A percentile compares a stretch with the other conserved stretches of the same genome.
Conservation (phyloP, 1,140 invertebrate genomes). For the Drosophila leontia region DNA sequence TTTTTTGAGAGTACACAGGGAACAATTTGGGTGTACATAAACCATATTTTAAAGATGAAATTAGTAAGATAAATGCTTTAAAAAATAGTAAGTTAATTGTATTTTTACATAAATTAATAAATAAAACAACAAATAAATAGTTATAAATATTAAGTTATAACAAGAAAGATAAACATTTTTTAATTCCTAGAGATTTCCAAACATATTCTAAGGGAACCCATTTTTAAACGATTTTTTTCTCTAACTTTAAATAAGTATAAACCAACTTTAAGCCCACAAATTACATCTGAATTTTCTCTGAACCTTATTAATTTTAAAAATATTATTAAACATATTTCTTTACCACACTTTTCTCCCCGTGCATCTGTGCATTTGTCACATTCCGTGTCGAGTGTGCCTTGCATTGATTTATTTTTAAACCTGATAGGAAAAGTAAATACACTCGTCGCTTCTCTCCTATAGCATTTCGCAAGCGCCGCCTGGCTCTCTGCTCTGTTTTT, state of each 20-base stretch:
- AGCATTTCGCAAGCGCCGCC: constrained; percentile 30
- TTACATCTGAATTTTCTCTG: no score
- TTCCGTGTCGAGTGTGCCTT: constrained; percentile 45
- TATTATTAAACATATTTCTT: not conserved
- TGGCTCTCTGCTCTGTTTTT: constrained; percentile 18
- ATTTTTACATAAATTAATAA: not conserved
- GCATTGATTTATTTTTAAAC: constrained; percentile 82
- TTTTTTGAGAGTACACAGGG: constrained; percentile 9
- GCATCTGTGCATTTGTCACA: constrained; percentile 53
- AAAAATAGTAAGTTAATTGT: no score
- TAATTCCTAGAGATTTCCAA: no score
- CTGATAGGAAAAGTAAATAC: constrained; percentile 64
- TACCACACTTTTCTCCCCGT: not conserved
- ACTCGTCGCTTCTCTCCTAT: constrained; percentile 17
- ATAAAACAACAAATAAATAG: not conserved
- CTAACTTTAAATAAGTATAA: no score
- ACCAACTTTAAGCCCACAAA: no score
- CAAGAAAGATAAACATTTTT: no score
- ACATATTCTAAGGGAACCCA: no score
- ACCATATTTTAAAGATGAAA: not conserved
- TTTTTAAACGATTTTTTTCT: no score
- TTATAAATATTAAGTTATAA: no score
- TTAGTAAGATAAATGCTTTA: no score
- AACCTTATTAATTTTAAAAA: no score
- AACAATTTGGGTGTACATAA: not conserved